These are phyloP conservation scores for Argya squamiceps DNA, from an alignment of 2,797 vertebrate species.

Conservation along the genomic window DNA sequence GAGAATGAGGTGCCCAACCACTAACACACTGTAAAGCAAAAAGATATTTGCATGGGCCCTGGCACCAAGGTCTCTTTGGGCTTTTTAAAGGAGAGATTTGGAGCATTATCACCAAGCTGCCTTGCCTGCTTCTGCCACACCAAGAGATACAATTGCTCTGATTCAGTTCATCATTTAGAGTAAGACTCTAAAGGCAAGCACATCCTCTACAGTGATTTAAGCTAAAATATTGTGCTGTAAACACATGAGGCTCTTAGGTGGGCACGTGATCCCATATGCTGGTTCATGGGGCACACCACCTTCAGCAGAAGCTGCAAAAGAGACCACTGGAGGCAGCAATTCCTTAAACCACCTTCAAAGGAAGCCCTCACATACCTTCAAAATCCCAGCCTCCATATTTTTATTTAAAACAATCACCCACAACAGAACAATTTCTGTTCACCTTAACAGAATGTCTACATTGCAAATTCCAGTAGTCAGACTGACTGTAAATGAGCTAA, in stretches of 20 bases:
- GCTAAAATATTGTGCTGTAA: neutral
- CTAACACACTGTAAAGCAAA: neutral
- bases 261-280: accelerated
- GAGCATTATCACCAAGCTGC: neutral
- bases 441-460: neutral
- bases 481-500: slow-evolving; percentile 20
- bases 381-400: neutral
- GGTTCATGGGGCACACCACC: neutral
- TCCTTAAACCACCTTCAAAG: neutral
- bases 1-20: neutral
- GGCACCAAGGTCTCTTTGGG: neutral
- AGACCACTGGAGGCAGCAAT: neutral
- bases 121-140: neutral
- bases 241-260: neutral
- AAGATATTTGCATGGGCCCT: neutral
- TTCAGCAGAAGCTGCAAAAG: neutral
- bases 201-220: neutral
- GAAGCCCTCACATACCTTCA: neutral
- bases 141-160: neutral
- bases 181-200: neutral
- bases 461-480: slow-evolving; percentile 9
- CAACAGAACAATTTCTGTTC: neutral
- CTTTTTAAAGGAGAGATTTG: neutral
- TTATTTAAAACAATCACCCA: neutral
- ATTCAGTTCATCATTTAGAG: neutral